Conservation (phyloP, 2,797 vertebrate species). For the Muscicapa striata region DNA sequence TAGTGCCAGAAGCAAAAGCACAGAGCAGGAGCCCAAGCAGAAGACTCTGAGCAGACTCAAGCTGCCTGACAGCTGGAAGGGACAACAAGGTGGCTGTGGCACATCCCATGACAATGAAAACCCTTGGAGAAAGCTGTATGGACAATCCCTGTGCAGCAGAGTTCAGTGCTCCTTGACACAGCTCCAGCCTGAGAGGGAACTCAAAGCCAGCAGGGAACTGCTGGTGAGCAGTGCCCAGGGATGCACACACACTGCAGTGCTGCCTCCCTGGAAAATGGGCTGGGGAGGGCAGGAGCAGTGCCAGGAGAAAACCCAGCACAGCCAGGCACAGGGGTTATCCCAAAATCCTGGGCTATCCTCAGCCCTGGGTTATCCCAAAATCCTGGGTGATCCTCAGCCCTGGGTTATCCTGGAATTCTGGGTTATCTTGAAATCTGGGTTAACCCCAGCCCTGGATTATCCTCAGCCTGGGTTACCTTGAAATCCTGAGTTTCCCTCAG, state of each 20-base stretch:
- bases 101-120: fast-evolving
- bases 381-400: too few species aligned
- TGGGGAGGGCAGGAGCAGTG: not conserved
- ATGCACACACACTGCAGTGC: fast-evolving
- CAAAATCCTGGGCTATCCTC: fast-evolving
- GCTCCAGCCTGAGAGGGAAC: not conserved
- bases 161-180: not conserved
- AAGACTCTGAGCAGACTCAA: not conserved
- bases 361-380: too few species aligned
- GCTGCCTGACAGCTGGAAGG: not conserved
- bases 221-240: not conserved
- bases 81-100: not conserved
- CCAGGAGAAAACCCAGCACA: not conserved
- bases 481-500: not conserved
- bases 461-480: not conserved
- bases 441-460: not conserved
- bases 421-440: not conserved
- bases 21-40: not conserved
- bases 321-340: not conserved
- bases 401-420: too few species aligned
- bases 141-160: not conserved
- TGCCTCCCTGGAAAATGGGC: not conserved
- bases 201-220: not conserved
- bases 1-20: not conserved
- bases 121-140: not conserved